Evolutionary conservation across 2,113 vertebrate species (phyloP).

Genomic region (Dicerorhinus sumatrensis): DNA sequence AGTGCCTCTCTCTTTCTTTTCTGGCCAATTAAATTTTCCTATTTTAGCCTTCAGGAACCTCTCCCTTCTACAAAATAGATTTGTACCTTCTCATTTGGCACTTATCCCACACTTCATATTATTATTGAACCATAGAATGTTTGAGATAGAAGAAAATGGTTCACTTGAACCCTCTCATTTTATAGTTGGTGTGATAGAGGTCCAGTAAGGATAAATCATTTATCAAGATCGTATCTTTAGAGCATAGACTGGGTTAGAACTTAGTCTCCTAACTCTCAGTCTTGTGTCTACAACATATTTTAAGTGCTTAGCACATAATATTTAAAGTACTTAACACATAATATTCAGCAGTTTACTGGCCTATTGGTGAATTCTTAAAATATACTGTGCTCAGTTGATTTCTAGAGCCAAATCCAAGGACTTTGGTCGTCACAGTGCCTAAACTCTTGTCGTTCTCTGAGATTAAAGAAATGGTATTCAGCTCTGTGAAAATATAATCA

Average conservation of each 20-base stretch:
- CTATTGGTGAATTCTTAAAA: constrained; percentile 47
- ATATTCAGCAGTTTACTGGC: neutral
- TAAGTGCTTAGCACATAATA: neutral
- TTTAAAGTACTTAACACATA: neutral
- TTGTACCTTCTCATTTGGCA: neutral
- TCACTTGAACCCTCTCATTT: neutral
- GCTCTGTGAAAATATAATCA: constrained; percentile 22
- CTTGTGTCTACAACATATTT: neutral
- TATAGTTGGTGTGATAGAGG: neutral
- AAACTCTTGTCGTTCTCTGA: neutral
- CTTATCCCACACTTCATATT: neutral
- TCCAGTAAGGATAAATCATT: neutral
- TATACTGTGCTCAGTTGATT: neutral
- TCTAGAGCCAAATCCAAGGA: constrained; percentile 22
- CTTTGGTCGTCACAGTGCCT: neutral
- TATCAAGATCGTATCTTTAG: neutral
- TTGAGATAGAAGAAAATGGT: neutral
- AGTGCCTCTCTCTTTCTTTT: neutral
- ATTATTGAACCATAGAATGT: neutral
- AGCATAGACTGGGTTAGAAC: neutral
- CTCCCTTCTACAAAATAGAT: neutral
- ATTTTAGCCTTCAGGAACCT: neutral
- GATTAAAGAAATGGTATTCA: constrained; percentile 23
- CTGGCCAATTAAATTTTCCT: neutral
- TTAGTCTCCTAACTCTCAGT: neutral